These are phyloP conservation scores for Ictidomys tridecemlineatus DNA, from an alignment of 2,113 vertebrate species.

Conservation along the genomic window DNA sequence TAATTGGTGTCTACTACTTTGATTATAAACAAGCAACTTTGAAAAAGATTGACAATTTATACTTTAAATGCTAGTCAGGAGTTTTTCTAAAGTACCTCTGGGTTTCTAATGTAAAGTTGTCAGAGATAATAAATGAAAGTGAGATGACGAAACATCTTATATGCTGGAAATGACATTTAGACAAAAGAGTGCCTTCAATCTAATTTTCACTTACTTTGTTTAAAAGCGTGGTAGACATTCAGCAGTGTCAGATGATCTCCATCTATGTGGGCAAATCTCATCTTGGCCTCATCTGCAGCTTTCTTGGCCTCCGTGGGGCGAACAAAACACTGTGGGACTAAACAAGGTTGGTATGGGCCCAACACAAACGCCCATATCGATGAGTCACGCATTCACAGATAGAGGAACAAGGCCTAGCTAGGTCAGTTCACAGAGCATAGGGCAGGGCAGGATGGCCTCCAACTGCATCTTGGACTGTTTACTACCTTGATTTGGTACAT, in stretches of 20 bases:
- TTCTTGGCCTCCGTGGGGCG: conserved; percentile 99
- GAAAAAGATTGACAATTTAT: conserved; percentile 40
- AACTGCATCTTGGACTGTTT: conserved; percentile 93
- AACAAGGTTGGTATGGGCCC: conserved; percentile 99
- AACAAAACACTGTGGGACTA: conserved; percentile 99
- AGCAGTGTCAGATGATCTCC: conserved; percentile 99
- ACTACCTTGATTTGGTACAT: conserved; percentile 94
- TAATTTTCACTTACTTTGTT: conserved; percentile 93
- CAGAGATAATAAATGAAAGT: conserved; percentile 76
- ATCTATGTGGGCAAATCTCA: conserved; percentile 99
- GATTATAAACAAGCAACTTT: conserved; percentile 55
- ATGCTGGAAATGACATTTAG: conserved; percentile 64
- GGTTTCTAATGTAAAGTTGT: conserved; percentile 69
- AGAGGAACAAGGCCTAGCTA: conserved; percentile 98
- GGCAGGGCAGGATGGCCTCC: conserved; percentile 95
- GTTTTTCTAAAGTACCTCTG: conserved; percentile 62
- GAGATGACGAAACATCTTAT: conserved; percentile 63
- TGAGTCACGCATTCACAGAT: conserved; percentile 99
- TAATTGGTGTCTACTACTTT: background rate
- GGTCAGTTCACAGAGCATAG: conserved; percentile 96
- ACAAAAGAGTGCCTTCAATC: conserved; percentile 67
- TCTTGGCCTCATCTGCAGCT: conserved; percentile 98
- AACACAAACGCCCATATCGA: conserved; percentile 99
- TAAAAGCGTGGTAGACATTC: conserved; percentile 99
- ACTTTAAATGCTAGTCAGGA: conserved; percentile 73